A percentile compares a stretch with the other conserved stretches of the same genome.
These are phyloP conservation scores for Labia minor DNA, from an alignment of 2,888 invertebrate species.

Conservation along the genomic window DNA sequence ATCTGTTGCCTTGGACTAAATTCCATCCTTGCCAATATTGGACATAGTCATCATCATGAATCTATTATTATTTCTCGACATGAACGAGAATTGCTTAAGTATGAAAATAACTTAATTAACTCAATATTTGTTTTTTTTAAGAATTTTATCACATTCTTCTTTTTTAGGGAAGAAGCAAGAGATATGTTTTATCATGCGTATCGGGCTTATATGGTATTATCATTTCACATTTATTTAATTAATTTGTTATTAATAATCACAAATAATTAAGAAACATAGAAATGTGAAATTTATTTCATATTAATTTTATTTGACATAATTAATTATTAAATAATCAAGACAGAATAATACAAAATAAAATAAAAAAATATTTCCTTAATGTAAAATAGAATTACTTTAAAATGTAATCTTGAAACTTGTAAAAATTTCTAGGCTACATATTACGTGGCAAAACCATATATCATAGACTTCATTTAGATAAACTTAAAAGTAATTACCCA, in stretches of 20 bases:
- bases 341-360: too few relatives aligned
- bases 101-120: not conserved
- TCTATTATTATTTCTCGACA: not conserved
- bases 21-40: not conserved
- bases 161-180: conserved; percentile 71
- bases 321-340: conserved; percentile 17
- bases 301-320: not conserved
- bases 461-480: too few relatives aligned
- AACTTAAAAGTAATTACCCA: too few relatives aligned
- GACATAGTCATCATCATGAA: not conserved
- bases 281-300: conserved; percentile 27
- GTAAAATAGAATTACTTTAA: too few relatives aligned
- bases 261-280: too few relatives aligned
- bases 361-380: too few relatives aligned
- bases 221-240: too few relatives aligned
- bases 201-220: conserved; percentile 76
- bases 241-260: too few relatives aligned
- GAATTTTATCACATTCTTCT: conserved; percentile 18
- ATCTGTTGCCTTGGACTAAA: conserved; percentile 2
- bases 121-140: not conserved
- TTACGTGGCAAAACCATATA: too few relatives aligned
- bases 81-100: not conserved
- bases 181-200: conserved; percentile 98
- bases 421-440: too few relatives aligned
- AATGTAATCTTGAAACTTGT: too few relatives aligned